These are phyloP conservation scores for Enteromius mattozi DNA, from an alignment of 2,797 vertebrate genomes.

Conservation along the genomic window DNA sequence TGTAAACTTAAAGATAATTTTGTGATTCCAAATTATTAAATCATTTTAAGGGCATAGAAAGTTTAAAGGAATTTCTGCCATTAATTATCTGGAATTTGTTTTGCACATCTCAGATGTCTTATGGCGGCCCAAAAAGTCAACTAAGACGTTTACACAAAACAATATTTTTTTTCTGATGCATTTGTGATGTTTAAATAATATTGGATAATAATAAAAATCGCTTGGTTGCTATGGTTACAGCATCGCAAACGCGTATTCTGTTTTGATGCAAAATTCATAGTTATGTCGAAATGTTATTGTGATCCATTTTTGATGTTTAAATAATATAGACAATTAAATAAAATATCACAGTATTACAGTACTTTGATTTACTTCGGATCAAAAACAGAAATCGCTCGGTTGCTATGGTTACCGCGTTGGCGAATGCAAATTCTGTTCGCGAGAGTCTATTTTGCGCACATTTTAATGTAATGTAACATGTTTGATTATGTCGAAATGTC, in stretches of 20 bases:
- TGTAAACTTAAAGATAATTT: not conserved
- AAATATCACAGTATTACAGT: too few relatives aligned
- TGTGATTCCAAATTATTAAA: not conserved
- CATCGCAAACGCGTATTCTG: too few relatives aligned
- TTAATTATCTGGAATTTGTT: not conserved
- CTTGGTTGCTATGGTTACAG: too few relatives aligned
- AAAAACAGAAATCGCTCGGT: too few relatives aligned
- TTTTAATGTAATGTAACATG: not conserved
- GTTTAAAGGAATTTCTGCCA: not conserved
- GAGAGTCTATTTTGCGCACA: not conserved
- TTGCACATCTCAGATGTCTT: not conserved
- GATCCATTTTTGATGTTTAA: not conserved
- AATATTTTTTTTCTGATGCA: not conserved
- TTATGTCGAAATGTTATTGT: not conserved
- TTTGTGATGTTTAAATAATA: too few relatives aligned
- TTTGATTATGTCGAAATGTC: not conserved
- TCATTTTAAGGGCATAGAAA: not conserved
- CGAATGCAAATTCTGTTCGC: not conserved
- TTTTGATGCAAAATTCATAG: too few relatives aligned
- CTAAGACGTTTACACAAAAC: not conserved
- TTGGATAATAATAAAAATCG: too few relatives aligned
- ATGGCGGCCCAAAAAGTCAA: rapidly evolving
- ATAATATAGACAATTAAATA: not conserved
- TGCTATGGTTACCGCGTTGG: not conserved
- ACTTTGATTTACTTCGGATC: too few relatives aligned